phyloP scores from a whole-genome alignment of 35 echinoderm and acorn worm species.

The Ptychodera flava region DNA sequence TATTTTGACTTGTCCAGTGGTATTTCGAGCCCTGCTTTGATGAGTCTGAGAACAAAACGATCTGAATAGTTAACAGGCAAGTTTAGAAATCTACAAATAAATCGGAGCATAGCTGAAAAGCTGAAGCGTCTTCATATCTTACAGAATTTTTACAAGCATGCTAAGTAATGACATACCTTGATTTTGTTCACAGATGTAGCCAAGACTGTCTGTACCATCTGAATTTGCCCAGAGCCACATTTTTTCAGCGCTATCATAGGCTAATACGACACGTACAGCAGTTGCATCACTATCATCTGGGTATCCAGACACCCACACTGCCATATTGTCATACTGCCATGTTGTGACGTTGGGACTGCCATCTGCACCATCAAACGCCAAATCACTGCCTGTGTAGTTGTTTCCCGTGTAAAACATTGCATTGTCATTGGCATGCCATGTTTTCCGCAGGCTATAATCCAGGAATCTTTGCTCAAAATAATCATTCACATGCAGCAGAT shows the following conservation, averaged over 20 bases:
- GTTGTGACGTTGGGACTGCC: not conserved
- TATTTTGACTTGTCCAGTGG: no score
- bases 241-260: constrained; percentile 26
- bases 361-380: not conserved
- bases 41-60: no score
- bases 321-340: not conserved
- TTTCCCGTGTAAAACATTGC: not conserved
- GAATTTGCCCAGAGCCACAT: constrained; percentile 35
- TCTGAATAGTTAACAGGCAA: no score
- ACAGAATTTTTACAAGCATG: no score
- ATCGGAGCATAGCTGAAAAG: no score
- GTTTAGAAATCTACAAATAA: no score
- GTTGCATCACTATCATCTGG: constrained; percentile 13
- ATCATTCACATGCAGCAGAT: not conserved
- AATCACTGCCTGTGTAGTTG: not conserved
- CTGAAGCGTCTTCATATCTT: no score
- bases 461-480: not conserved
- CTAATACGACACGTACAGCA: constrained; percentile 26
- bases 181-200: constrained; percentile 53
- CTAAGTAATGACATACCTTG: constrained; percentile 29
- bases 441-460: not conserved
- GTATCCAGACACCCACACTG: constrained; percentile 29
- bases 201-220: not conserved
- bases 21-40: no score
- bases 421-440: not conserved